A percentile compares a stretch with the other conserved stretches of the same genome.
Conservation (phyloP, 2,113 vertebrate species). For the Enhydra lutris region DNA sequence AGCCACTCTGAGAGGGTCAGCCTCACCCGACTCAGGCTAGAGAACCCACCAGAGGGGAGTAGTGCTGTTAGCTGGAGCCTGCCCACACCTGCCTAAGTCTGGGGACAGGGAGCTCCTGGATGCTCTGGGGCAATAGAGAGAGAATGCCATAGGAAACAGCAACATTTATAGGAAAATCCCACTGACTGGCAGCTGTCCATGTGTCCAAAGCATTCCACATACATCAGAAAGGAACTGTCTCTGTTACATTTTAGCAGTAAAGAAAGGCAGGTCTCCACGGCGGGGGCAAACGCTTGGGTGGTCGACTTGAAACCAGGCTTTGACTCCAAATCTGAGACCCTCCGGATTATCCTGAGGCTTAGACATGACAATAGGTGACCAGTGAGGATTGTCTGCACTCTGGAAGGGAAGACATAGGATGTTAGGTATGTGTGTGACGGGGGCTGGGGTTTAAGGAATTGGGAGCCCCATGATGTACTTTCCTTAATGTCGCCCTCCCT, state of each 20-base stretch:
- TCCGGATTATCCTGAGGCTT: not conserved
- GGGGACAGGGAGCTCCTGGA: not conserved
- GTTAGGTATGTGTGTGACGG: too few relatives aligned
- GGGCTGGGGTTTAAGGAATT: not conserved
- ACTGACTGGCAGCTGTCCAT: not conserved
- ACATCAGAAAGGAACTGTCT: not conserved
- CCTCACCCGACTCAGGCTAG: not conserved
- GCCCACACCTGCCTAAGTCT: not conserved
- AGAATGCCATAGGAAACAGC: not conserved
- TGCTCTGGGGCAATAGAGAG: not conserved
- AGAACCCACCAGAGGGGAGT: fast-evolving
- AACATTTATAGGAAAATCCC: not conserved
- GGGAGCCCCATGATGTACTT: too few relatives aligned
- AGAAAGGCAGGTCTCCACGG: not conserved
- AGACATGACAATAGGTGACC: not conserved
- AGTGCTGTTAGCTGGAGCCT: not conserved
- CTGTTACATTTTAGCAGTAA: not conserved
- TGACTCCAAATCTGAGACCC: not conserved
- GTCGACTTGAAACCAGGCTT: not conserved
- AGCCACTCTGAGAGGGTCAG: too few relatives aligned
- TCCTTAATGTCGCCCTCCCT: not conserved
- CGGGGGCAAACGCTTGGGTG: too few relatives aligned
- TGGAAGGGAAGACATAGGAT: not conserved
- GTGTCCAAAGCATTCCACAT: not conserved
- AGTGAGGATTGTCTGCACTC: not conserved